Percentiles rank a stretch among this genome's conserved stretches.
Conservation (phyloP, 2,888 invertebrate species). For the Protophormia terraenovae region DNA sequence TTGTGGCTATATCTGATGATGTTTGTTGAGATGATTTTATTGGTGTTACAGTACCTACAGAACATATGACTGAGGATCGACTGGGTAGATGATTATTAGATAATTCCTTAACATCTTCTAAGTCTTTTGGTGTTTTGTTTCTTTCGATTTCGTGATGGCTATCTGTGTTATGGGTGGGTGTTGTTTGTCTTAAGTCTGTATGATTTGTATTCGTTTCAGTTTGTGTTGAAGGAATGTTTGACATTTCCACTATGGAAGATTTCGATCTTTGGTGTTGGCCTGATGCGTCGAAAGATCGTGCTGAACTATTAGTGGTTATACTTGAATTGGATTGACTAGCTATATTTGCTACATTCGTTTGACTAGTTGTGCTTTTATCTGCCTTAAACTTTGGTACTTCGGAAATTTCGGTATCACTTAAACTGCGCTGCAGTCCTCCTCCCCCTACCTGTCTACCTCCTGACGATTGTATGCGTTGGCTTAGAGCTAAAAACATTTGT, state of each 20-base stretch:
- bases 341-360: slow-evolving; percentile 53
- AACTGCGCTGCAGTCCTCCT: slow-evolving; percentile 67
- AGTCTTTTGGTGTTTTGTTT: slow-evolving; percentile 3
- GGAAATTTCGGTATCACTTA: slow-evolving; percentile 70
- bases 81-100: neutral
- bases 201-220: slow-evolving; percentile 3
- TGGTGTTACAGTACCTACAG: slow-evolving; percentile 38
- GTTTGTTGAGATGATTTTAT: neutral
- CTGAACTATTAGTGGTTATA: slow-evolving; percentile 37
- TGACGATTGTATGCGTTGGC: slow-evolving; percentile 50
- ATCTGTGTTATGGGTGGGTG: neutral
- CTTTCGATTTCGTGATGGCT: neutral
- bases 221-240: slow-evolving; percentile 60
- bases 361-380: slow-evolving; percentile 54
- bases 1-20: slow-evolving; percentile 26
- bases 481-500: slow-evolving; percentile 69
- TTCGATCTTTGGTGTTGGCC: slow-evolving; percentile 60
- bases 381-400: slow-evolving; percentile 57
- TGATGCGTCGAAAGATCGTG: neutral
- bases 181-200: slow-evolving; percentile 20
- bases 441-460: neutral
- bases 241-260: slow-evolving; percentile 61
- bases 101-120: neutral
- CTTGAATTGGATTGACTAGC: slow-evolving; percentile 63
- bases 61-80: slow-evolving; percentile 40